phyloP scores from a whole-genome alignment of 35 echinoderm and acorn worm genomes.

The Lytechinus pictus region DNA sequence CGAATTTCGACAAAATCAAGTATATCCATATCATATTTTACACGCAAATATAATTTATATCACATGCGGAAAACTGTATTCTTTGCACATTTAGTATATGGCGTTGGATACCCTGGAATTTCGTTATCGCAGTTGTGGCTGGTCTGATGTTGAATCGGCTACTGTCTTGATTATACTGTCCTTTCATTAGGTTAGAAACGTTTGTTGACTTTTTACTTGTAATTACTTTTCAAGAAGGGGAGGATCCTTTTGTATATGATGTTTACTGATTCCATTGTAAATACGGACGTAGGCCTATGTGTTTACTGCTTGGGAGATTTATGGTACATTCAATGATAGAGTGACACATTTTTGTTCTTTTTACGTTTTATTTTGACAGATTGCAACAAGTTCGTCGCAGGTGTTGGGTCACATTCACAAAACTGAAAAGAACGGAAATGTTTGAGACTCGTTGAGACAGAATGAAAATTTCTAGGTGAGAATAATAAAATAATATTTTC shows the following conservation, averaged over 20 bases:
- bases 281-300: not conserved
- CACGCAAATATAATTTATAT: not conserved
- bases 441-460: not conserved
- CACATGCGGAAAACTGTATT: not conserved
- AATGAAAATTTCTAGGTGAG: not conserved
- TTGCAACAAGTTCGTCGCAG: not conserved
- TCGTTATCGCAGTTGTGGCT: not conserved
- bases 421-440: not conserved
- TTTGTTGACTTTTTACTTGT: not conserved
- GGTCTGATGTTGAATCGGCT: not conserved
- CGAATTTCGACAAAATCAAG: not conserved
- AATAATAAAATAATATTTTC: not conserved
- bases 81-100: not conserved
- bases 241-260: not conserved
- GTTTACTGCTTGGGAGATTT: not conserved
- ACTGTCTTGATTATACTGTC: not conserved
- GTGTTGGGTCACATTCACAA: too few relatives aligned
- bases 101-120: not conserved
- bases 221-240: conserved; percentile 1
- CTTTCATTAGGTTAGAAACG: not conserved
- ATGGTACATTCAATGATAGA: not conserved
- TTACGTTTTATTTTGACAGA: not conserved
- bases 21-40: not conserved
- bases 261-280: not conserved
- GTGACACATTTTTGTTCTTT: not conserved